Percentiles rank a stretch among this genome's conserved stretches.
phyloP scores from a whole-genome alignment of 2,888 invertebrate species.

The Caenorhabditis angaria region DNA sequence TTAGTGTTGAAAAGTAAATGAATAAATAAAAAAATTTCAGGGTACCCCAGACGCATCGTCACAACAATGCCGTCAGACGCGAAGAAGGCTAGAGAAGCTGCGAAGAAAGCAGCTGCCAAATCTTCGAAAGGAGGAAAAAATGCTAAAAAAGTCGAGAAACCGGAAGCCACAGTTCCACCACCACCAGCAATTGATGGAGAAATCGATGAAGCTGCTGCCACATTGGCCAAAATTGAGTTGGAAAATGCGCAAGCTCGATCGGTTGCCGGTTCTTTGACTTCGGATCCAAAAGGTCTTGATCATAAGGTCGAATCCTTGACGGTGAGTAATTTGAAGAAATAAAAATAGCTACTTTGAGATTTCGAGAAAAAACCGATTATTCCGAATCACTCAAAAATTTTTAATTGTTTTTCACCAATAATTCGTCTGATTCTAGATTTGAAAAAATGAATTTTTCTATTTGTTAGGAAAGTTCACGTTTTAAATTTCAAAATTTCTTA shows the following conservation, averaged over 20 bases:
- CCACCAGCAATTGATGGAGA: slow-evolving; percentile 36
- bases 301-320: slow-evolving; percentile 82
- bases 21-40: slow-evolving; percentile 36
- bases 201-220: slow-evolving; percentile 63
- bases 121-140: slow-evolving; percentile 30
- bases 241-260: slow-evolving; percentile 88
- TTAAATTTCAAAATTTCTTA: neutral
- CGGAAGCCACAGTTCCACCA: slow-evolving; percentile 18
- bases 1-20: slow-evolving; percentile 16
- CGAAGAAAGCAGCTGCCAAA: slow-evolving; percentile 82
- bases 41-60: slow-evolving; percentile 42
- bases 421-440: too few species aligned
- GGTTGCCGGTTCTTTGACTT: slow-evolving; percentile 91
- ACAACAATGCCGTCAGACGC: slow-evolving; percentile 92
- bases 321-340: too few species aligned
- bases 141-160: slow-evolving; percentile 14
- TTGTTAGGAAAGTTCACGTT: too few species aligned
- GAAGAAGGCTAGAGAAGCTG: slow-evolving; percentile 95
- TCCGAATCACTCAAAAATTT: too few species aligned
- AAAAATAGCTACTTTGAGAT: neutral
- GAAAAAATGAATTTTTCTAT: too few species aligned
- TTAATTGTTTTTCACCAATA: too few species aligned
- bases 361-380: too few species aligned
- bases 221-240: slow-evolving; percentile 79
- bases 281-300: slow-evolving; percentile 94